These are phyloP conservation scores for Drosophila pseudoananassae DNA, from an alignment of 1,140 invertebrate genomes.

Conservation along the genomic window DNA sequence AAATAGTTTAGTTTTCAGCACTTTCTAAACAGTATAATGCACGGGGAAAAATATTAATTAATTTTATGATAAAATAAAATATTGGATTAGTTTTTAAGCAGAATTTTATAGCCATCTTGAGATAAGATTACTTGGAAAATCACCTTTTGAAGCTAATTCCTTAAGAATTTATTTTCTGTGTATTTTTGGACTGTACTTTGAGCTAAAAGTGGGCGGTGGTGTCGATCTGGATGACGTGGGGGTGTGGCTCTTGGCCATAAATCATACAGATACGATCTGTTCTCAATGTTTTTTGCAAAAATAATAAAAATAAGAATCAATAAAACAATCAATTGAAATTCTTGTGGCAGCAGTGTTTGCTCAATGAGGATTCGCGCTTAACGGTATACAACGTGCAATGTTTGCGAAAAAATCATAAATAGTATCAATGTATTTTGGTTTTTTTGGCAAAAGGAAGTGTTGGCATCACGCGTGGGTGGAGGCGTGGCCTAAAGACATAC, in stretches of 20 bases:
- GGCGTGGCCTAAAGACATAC: too few species aligned
- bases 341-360: slow-evolving; percentile 41
- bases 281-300: slow-evolving; percentile 56
- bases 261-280: slow-evolving; percentile 78
- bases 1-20: slow-evolving; percentile 75
- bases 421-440: slow-evolving; percentile 21
- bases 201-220: slow-evolving; percentile 39
- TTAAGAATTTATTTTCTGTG: neutral
- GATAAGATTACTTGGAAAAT: too few species aligned
- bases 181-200: slow-evolving; percentile 18
- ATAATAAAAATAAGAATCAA: slow-evolving; percentile 9
- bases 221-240: slow-evolving; percentile 26
- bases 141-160: too few species aligned
- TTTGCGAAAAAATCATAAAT: slow-evolving; percentile 47
- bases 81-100: neutral
- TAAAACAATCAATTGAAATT: slow-evolving; percentile 67
- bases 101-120: neutral
- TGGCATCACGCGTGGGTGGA: slow-evolving; percentile 18
- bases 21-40: slow-evolving; percentile 63
- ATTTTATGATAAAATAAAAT: neutral
- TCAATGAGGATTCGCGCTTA: slow-evolving; percentile 47
- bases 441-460: slow-evolving; percentile 41
- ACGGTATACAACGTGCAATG: slow-evolving; percentile 68
- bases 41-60: slow-evolving; percentile 1
- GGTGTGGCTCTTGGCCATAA: slow-evolving; percentile 55